Evolutionary conservation across 2,113 vertebrate species (phyloP).

Genomic region (Atherinomorus stipes): DNA sequence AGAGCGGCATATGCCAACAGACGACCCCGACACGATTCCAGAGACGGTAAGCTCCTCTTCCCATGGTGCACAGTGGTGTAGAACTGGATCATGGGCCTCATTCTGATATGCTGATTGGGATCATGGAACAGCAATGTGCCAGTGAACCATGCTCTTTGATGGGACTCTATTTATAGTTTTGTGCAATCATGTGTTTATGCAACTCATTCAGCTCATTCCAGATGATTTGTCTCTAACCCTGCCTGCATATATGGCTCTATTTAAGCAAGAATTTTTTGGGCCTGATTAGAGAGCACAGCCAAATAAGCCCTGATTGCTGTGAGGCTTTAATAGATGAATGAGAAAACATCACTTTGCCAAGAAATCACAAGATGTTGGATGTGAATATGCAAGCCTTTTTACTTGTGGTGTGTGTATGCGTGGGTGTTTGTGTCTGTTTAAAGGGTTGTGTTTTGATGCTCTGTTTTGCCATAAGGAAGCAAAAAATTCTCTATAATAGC

Average conservation of each 20-base stretch:
- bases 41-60: conserved; percentile 59
- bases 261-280: conserved; percentile 66
- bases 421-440: neutral
- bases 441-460: conserved; percentile 36
- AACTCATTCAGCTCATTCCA: conserved; percentile 76
- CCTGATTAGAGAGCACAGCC: conserved; percentile 71
- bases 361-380: conserved; percentile 50
- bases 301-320: conserved; percentile 74
- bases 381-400: conserved; percentile 44
- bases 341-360: conserved; percentile 63
- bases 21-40: conserved; percentile 57
- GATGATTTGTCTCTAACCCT: conserved; percentile 68
- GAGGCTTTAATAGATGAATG: conserved; percentile 64
- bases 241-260: conserved; percentile 70
- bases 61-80: conserved; percentile 57
- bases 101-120: conserved; percentile 67
- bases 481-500: conserved; percentile 27
- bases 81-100: conserved; percentile 61
- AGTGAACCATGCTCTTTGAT: conserved; percentile 65
- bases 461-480: conserved; percentile 28
- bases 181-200: conserved; percentile 76
- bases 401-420: conserved; percentile 16
- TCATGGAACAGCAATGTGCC: conserved; percentile 61
- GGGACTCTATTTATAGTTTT: conserved; percentile 76
- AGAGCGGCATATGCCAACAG: conserved; percentile 67